Base-by-base conservation (phyloP, 2,888 invertebrate genomes). In the Caenorhabditis auriculariae region DNA sequence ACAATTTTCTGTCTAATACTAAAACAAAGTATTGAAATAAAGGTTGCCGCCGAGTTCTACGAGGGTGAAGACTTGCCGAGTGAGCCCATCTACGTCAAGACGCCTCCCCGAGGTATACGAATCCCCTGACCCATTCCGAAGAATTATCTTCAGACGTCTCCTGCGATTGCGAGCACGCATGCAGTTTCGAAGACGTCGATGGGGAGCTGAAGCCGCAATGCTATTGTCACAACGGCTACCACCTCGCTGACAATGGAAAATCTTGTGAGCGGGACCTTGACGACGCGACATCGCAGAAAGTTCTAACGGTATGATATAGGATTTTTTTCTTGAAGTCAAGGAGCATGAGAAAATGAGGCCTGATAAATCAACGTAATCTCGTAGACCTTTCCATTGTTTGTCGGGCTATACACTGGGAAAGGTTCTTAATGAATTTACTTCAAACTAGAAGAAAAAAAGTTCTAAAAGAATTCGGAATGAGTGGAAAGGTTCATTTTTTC, bases 141-240 rank as follows among this genome's bases (percentile, higher is more conserved):
- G 19, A 24, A 24, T 7, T 4, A 17, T 9, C 45, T 75, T 43
- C 50, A 76, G 78, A 74, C 39, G 66, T 74, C 4, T 56, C 62
- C 4, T 80, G 80, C 57, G 74, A 80, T 44, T 80, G 80, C 49
- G 68, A 74, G 4, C 80, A 80, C 45, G 77, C 76, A 4, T 80
- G 80, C 52, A 66, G 64, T 2, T 71, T 77, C 54, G 69, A 72
- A 43, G 66, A 75, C 45, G 44, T 42, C 24, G 65, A 63, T 7
- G 66, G 61, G 0, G 45, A 53, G 35, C 37, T 67, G 41, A 64
- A 55, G 7, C 66, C 75, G 6, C 60, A 54, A 12, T 80, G 80
- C 53, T 78, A 75, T 48, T 80, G 80, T 54, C 73, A 76, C 39
- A 62, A 62, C 24, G 80, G 80, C 15, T 78, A 66, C 64, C 57